Evolutionary conservation across 2,888 invertebrate genomes (phyloP).

Genomic region (Boloria euphrosyne): DNA sequence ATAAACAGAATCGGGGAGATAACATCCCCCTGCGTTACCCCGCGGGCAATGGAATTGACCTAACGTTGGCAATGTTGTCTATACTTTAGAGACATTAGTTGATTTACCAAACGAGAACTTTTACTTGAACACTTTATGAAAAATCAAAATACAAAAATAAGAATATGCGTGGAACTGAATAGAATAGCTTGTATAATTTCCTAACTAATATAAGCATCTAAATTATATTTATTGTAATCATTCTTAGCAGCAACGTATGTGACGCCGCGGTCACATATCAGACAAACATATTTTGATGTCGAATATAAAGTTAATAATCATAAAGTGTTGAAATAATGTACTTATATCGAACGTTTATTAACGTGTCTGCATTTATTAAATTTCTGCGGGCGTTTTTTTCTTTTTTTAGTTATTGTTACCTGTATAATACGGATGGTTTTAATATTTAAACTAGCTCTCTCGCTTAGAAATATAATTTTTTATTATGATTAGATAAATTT

Average conservation of each 20-base stretch:
- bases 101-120: too few species aligned
- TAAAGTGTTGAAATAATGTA: slow-evolving; percentile 40
- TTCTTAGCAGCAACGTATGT: slow-evolving; percentile 27
- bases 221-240: slow-evolving; percentile 37
- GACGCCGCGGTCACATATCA: slow-evolving; percentile 33
- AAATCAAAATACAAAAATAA: too few species aligned
- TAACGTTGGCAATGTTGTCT: too few species aligned
- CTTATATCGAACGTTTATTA: slow-evolving; percentile 31
- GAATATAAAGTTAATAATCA: slow-evolving; percentile 38
- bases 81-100: too few species aligned
- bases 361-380: slow-evolving; percentile 37
- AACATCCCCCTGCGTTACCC: too few species aligned
- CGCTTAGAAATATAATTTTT: too few species aligned
- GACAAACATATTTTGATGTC: slow-evolving; percentile 36
- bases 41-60: too few species aligned
- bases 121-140: too few species aligned
- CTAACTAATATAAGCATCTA: slow-evolving; percentile 25
- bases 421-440: slow-evolving; percentile 1
- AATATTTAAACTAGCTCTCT: slow-evolving; percentile 5
- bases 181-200: slow-evolving; percentile 1
- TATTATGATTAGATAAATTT: too few species aligned
- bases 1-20: too few species aligned
- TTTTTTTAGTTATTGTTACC: slow-evolving; percentile 12
- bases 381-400: slow-evolving; percentile 30
- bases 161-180: neutral